Percentiles rank a stretch among this genome's conserved stretches.
Evolutionary conservation across 1,140 invertebrate genomes (phyloP).

Genomic region (Megalonaias nervosa): DNA sequence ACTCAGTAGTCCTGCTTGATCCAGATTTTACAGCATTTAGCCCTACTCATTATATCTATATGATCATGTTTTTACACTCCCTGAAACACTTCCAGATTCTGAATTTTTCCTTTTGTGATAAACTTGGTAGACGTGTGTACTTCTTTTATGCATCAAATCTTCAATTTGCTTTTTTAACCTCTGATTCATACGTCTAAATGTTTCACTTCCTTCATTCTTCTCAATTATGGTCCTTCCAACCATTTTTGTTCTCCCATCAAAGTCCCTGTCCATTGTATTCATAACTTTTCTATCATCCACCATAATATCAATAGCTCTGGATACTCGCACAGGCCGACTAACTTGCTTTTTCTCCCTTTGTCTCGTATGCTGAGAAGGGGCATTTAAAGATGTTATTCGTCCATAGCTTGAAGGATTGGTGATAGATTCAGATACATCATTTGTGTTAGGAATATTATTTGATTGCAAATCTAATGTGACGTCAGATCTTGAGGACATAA

Average conservation of each 20-base stretch:
- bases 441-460: too few relatives aligned
- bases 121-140: too few relatives aligned
- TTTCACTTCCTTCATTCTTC: constrained; percentile 30
- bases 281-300: constrained; percentile 25
- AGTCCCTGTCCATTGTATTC: constrained; percentile 29
- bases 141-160: too few relatives aligned
- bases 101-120: too few relatives aligned
- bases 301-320: constrained; percentile 25
- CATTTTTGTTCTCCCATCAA: constrained; percentile 24
- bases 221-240: constrained; percentile 30
- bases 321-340: constrained; percentile 11
- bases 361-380: neutral
- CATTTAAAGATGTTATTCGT: constrained; percentile 16
- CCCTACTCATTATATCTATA: too few relatives aligned
- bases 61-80: too few relatives aligned
- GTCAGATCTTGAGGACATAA: too few relatives aligned
- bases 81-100: too few relatives aligned
- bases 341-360: constrained; percentile 10
- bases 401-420: constrained; percentile 23
- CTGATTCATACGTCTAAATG: constrained; percentile 25
- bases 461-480: too few relatives aligned
- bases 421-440: too few relatives aligned
- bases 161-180: constrained; percentile 14
- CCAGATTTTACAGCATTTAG: too few relatives aligned
- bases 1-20: too few relatives aligned